Percentiles rank a stretch among this genome's conserved stretches.
Conservation (phyloP, 2,888 invertebrate genomes). For the Ischnura elegans region DNA sequence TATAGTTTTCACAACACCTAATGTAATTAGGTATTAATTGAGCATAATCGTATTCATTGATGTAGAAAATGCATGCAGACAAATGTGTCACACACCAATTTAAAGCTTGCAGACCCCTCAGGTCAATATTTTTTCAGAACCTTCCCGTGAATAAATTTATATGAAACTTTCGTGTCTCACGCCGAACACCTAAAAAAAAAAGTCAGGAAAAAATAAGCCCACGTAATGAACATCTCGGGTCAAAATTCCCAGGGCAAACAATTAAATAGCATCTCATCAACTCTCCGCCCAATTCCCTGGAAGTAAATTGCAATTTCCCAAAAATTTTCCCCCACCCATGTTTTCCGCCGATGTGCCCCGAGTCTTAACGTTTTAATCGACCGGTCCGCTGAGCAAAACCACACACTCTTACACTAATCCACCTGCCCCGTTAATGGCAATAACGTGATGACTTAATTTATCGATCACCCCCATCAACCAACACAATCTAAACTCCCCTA, state of each 20-base stretch:
- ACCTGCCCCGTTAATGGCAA: background rate
- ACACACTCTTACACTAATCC: background rate
- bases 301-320: background rate
- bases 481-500: background rate
- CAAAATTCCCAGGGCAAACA: background rate
- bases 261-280: background rate
- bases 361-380: background rate
- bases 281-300: background rate
- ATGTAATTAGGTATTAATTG: too few species aligned
- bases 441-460: slow-evolving; percentile 11
- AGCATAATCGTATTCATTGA: too few species aligned
- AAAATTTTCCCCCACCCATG: background rate
- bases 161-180: too few species aligned
- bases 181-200: too few species aligned
- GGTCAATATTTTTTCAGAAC: too few species aligned
- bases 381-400: background rate
- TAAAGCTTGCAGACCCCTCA: too few species aligned
- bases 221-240: background rate
- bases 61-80: too few species aligned
- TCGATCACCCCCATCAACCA: background rate
- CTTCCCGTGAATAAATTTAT: too few species aligned
- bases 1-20: too few species aligned
- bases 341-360: background rate
- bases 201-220: too few species aligned
- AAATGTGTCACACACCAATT: too few species aligned